These are phyloP conservation scores for Gobionotothen gibberifrons DNA, from an alignment of 2,797 vertebrate genomes.

Conservation along the genomic window DNA sequence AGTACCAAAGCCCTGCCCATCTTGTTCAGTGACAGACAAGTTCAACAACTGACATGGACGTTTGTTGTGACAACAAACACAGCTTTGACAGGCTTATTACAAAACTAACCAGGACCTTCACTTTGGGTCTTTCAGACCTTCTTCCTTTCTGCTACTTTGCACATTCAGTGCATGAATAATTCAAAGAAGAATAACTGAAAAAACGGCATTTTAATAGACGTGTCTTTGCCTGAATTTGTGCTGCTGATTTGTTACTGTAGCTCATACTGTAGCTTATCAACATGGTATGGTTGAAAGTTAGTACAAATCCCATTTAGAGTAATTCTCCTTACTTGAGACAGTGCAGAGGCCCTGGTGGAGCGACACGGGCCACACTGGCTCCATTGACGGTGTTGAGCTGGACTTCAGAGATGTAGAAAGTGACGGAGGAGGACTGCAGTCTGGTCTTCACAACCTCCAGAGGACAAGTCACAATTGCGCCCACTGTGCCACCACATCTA, in stretches of 20 bases:
- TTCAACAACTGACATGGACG: neutral
- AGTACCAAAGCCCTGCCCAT: neutral
- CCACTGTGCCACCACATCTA: conserved; percentile 98
- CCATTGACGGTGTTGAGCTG: conserved; percentile 94
- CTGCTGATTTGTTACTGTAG: neutral
- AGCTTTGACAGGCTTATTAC: neutral
- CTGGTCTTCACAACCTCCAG: conserved; percentile 99
- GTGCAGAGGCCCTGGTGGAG: conserved; percentile 93
- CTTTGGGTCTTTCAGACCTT: neutral
- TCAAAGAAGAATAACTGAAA: neutral
- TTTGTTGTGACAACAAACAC: conserved; percentile 5
- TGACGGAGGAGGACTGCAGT: conserved; percentile 95
- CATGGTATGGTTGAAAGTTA: neutral
- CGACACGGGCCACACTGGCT: conserved; percentile 89
- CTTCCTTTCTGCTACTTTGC: neutral
- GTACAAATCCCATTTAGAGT: neutral
- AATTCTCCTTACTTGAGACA: conserved; percentile 94
- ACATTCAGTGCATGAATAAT: neutral
- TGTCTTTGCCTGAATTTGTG: neutral
- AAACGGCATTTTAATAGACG: neutral
- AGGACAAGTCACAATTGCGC: conserved; percentile 98
- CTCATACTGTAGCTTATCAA: neutral
- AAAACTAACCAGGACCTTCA: neutral
- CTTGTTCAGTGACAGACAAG: neutral
- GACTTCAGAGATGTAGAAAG: conserved; percentile 95